These are phyloP conservation scores for Perithous albicinctus DNA, from an alignment of 2,888 invertebrate species.

Conservation along the genomic window DNA sequence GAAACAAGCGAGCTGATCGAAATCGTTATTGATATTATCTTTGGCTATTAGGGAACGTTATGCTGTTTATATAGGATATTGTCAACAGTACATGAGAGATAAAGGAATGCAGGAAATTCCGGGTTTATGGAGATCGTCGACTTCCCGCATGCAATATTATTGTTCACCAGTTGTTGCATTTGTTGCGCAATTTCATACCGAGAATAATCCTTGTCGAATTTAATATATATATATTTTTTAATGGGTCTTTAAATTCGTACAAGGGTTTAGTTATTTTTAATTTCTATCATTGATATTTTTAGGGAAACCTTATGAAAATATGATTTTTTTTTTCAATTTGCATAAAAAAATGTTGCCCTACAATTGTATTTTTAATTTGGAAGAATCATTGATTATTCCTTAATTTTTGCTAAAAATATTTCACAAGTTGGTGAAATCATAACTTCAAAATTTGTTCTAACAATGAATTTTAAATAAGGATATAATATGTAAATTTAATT, in stretches of 20 bases:
- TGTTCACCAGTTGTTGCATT: constrained; percentile 46
- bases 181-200: constrained; percentile 46
- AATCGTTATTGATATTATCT: constrained; percentile 49
- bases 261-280: too few species aligned
- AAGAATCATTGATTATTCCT: too few species aligned
- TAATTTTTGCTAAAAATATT: too few species aligned
- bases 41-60: constrained; percentile 37
- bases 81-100: constrained; percentile 2
- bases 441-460: too few species aligned
- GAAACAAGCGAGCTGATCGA: constrained; percentile 11
- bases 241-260: background rate
- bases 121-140: constrained; percentile 47
- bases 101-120: constrained; percentile 56
- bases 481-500: too few species aligned
- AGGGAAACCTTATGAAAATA: too few species aligned
- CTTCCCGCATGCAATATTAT: constrained; percentile 68
- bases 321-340: too few species aligned
- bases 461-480: too few species aligned
- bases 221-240: background rate
- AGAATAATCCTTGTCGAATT: background rate
- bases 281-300: too few species aligned
- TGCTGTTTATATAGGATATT: background rate
- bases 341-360: too few species aligned
- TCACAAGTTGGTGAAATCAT: too few species aligned
- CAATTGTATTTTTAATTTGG: too few species aligned